A percentile compares a stretch with the other conserved stretches of the same genome.
Conservation (phyloP, 2,113 vertebrate genomes). For the Paramisgurnus dabryanus region DNA sequence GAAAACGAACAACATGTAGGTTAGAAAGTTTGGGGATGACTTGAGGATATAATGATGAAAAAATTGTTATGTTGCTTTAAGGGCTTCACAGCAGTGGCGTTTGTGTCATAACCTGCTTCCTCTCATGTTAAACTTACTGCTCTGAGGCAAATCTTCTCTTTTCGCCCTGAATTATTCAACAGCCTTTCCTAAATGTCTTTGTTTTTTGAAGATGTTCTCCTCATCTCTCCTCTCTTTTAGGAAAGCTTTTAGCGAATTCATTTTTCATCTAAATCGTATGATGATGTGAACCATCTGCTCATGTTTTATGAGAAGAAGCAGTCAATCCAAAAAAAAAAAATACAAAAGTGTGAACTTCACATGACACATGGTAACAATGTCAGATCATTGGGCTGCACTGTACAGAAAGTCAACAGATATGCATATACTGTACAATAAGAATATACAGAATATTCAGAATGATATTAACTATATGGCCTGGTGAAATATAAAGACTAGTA, state of each 20-base stretch:
- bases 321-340: slow-evolving; percentile 20
- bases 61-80: slow-evolving; percentile 17
- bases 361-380: slow-evolving; percentile 1
- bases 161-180: slow-evolving; percentile 51
- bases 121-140: neutral
- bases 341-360: slow-evolving; percentile 32
- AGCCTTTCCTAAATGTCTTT: slow-evolving; percentile 41
- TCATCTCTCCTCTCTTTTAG: neutral
- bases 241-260: slow-evolving; percentile 43
- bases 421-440: neutral
- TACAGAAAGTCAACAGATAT: neutral
- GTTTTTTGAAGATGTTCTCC: slow-evolving; percentile 32
- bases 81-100: slow-evolving; percentile 52
- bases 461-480: no score
- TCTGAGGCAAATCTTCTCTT: neutral
- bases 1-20: no score
- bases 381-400: neutral
- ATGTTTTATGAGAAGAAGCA: slow-evolving; percentile 30
- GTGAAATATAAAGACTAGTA: no score
- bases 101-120: neutral
- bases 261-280: slow-evolving; percentile 48
- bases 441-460: no score
- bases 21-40: no score
- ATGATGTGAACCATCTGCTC: slow-evolving; percentile 53
- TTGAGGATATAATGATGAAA: no score